Percentiles rank a stretch among this genome's conserved stretches.
Conservation (phyloP, 2,113 vertebrate species). For the Hippocampus barbouri region DNA sequence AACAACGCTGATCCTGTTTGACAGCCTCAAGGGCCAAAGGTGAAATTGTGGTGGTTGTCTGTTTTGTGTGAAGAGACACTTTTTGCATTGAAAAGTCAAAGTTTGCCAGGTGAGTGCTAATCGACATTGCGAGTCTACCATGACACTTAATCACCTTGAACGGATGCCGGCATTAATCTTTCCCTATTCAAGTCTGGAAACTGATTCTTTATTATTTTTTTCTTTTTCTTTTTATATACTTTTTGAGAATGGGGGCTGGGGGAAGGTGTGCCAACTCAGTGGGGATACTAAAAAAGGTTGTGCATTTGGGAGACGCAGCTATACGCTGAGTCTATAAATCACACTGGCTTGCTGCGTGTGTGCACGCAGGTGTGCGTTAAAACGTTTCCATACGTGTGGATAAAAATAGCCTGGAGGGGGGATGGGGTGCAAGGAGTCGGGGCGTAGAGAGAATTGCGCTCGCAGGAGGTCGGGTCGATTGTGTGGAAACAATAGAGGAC, state of each 20-base stretch:
- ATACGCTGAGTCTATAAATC: background rate
- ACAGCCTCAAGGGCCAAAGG: background rate
- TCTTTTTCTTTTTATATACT: background rate
- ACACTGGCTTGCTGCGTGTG: background rate
- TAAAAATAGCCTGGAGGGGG: constrained; percentile 33
- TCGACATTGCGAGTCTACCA: background rate
- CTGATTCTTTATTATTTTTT: background rate
- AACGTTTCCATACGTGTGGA: constrained; percentile 6
- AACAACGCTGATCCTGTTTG: background rate
- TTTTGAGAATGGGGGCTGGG: background rate
- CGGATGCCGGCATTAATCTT: background rate
- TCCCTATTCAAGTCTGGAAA: background rate
- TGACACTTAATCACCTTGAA: background rate
- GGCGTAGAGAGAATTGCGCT: background rate
- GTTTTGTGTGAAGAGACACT: background rate
- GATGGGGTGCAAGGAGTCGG: background rate
- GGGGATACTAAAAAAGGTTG: background rate
- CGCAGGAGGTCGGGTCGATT: background rate
- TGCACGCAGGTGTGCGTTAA: constrained; percentile 12
- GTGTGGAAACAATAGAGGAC: constrained; percentile 1
- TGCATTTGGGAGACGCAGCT: background rate
- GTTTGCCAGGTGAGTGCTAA: background rate
- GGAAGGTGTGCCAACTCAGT: background rate
- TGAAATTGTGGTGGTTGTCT: background rate
- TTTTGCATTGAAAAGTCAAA: background rate